Evolutionary conservation across 2,888 invertebrate species (phyloP), one percentile per base, ranked within the genome.

Genomic region (Dorcus hopei): DNA sequence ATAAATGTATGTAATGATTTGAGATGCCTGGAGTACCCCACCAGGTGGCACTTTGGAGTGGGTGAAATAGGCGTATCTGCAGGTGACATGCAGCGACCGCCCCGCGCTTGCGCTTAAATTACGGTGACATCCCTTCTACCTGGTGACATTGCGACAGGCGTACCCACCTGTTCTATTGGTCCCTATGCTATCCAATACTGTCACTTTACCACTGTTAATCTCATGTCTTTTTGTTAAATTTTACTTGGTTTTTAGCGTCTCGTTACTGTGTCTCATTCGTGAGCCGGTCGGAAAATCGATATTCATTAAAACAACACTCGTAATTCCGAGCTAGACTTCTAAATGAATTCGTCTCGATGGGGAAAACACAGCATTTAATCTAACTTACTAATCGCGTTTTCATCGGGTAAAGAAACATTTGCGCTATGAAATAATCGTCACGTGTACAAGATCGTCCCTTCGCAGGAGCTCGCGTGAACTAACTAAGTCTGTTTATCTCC

Each of bases 91-190:
- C 65, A 62, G 71, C 70, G 72, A 72, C 73, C 77, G 76, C 77
- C 77, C 72, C 71, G 72, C 75, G 76, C 77, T 65, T 67, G 77
- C 75, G 74, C 72, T 47, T 57, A 53, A 48, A 49, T 49, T 55
- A 65, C 71, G 75, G 75, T 77, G 77, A 77, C 77, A 77, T 77
- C 74, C 77, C 77, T 72, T 64, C 73, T 69, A 59, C 55, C 52
- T 56, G 77, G 77, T 77, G 77, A 78, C 77, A 77, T 75, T 74
- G 71, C 69, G 77, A 78, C 77, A 75, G 74, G 70, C 74, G 74
- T 72, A 74, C 74, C 77, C 75, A 77, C 77, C 77, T 77, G 77
- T 75, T 68, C 75, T 71, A 75, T 76, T 76, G 75, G 77, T 70
- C 70, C 74, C 66, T 68, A 73, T 71, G 71, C 71, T 71, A 74